phyloP scores from a whole-genome alignment of 2,113 vertebrate species.

The Hippotragus niger region DNA sequence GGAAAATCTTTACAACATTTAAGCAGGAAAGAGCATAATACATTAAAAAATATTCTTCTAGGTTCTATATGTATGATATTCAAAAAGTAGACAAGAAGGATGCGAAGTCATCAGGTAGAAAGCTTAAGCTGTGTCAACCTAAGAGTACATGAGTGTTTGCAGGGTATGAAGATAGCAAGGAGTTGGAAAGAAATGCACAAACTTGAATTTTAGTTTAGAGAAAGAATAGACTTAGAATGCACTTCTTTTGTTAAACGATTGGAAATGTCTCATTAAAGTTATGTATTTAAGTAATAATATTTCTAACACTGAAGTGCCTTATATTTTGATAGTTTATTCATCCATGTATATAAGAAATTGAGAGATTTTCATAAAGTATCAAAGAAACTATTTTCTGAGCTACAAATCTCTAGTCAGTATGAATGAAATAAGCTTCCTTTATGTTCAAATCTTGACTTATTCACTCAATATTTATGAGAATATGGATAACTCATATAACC shows the following conservation, averaged over 20 bases:
- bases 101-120: not conserved
- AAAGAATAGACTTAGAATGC: not conserved
- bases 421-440: not conserved
- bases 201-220: not conserved
- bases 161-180: not conserved
- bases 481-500: not conserved
- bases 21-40: not conserved
- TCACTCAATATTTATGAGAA: not conserved
- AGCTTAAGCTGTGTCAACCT: not conserved
- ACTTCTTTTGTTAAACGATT: not conserved
- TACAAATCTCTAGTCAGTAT: not conserved
- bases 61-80: not conserved
- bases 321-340: not conserved
- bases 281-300: not conserved
- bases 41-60: not conserved
- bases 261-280: not conserved
- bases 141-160: not conserved
- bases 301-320: not conserved
- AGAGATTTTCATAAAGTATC: not conserved
- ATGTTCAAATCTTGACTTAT: not conserved
- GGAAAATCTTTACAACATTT: not conserved
- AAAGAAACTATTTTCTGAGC: not conserved
- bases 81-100: not conserved
- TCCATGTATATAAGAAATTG: not conserved
- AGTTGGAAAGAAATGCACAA: not conserved